Evolutionary conservation across 2,113 vertebrate species (phyloP).

Genomic region (Melanotaenia duboulayi): DNA sequence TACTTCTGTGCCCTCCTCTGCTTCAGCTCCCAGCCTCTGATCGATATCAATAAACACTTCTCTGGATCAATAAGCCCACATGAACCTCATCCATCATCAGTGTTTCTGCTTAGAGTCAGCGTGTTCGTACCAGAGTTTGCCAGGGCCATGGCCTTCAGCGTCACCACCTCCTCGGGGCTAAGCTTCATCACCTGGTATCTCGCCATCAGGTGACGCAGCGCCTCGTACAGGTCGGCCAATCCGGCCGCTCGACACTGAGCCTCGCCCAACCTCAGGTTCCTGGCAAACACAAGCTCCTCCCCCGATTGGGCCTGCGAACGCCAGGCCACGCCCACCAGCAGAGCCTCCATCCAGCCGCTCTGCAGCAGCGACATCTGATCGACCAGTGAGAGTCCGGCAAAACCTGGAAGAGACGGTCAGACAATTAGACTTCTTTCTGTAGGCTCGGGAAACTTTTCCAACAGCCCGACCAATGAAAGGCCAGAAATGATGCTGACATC

Average conservation of each 20-base stretch:
- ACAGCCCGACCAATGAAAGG: too few species aligned
- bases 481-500: too few species aligned
- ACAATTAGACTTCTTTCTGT: too few species aligned
- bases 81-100: neutral
- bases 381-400: conserved; percentile 74
- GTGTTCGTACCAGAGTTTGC: conserved; percentile 77
- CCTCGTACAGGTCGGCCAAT: conserved; percentile 72
- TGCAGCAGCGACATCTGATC: conserved; percentile 83
- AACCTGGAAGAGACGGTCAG: conserved; percentile 62
- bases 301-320: conserved; percentile 53
- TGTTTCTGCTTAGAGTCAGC: too few species aligned
- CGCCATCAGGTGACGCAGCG: conserved; percentile 71
- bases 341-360: conserved; percentile 83
- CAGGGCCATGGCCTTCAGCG: conserved; percentile 79
- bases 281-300: conserved; percentile 76
- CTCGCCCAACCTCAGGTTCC: conserved; percentile 71
- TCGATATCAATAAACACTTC: conserved; percentile 5
- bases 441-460: too few species aligned
- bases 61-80: neutral
- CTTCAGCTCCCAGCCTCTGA: conserved; percentile 10
- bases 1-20: neutral
- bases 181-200: conserved; percentile 75
- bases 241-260: conserved; percentile 65
- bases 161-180: conserved; percentile 74
- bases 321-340: conserved; percentile 80